Conservation (phyloP, 1,140 invertebrate genomes). For the Habropoda laboriosa region DNA sequence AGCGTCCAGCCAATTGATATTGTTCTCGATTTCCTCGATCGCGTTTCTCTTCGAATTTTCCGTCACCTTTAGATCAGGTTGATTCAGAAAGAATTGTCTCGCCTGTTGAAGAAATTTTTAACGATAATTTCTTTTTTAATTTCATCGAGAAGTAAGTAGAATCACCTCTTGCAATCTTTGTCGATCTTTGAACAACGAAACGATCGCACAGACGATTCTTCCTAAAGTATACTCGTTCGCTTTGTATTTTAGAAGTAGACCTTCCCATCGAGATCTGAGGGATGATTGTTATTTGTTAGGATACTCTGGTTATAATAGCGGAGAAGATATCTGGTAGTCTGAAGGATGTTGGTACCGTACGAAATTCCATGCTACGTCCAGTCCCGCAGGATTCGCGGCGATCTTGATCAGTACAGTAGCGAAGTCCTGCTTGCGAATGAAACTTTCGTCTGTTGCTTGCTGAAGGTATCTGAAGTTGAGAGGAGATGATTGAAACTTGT, state of each 20-base stretch:
- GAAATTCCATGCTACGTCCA: conserved; percentile 58
- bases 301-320: background rate
- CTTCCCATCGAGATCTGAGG: conserved; percentile 7
- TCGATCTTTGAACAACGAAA: conserved; percentile 36
- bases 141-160: no score
- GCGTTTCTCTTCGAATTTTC: conserved; percentile 10
- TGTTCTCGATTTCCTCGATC: conserved; percentile 39
- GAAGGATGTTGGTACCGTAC: conserved; percentile 33
- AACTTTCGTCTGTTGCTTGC: conserved; percentile 37
- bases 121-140: no score
- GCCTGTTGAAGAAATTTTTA: conserved; percentile 2
- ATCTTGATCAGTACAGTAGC: conserved; percentile 49
- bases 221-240: conserved; percentile 14
- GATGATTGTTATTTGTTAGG: background rate
- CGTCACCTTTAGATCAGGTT: background rate
- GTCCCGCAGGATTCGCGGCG: conserved; percentile 49
- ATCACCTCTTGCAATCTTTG: conserved; percentile 22
- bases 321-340: background rate
- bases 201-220: background rate
- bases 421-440: conserved; percentile 59
- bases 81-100: background rate
- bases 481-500: background rate
- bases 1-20: conserved; percentile 13
- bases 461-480: conserved; percentile 20
- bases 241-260: background rate